Base-by-base conservation (phyloP, 2,888 invertebrate species). In the Axea sp. region DNA sequence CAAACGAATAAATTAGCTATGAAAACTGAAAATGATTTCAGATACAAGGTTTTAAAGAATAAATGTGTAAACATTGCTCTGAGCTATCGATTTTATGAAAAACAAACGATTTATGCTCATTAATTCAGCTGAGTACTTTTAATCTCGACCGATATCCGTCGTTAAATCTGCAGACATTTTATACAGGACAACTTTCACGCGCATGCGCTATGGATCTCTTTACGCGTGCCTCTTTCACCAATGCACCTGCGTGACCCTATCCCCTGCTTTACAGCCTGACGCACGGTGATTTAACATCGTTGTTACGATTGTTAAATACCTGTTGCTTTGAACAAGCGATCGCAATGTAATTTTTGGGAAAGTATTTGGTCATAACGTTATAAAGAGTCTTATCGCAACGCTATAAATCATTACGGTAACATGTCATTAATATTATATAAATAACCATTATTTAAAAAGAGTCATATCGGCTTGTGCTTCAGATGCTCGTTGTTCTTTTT, bases 191-290 rank as follows among this genome's bases (percentile, higher is more conserved):
- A 76, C 74, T 78, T 73, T 74, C 65, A 69, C 57, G 75, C 75
- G 74, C 75, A 73, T 73, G 76, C 76, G 76, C 75, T 14, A 55
- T 73, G 64, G 59, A 75, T 73, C 75, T 12, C 41, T 73, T 68
- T 65, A 57, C 77, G 77, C 75, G 75, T 77, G 77, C 75, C 75
- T 77, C 72, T 71, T 77, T 75, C 62, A 65, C 59, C 62, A 35
- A 8, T 39, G 69, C 69, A 76, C 72, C 74, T 76, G 75, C 74
- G 65, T 74, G 76, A 76, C 73, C 71, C 76, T 39, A 60, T 57
- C 65, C 69, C 51, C 53, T 49, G 45, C 17, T 26, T 64, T 45
- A 45, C 37, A 51, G 53, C 14, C 35, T 31, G 62, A 73, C 64
- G 31, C 41, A 55, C 35, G 45, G 73, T 73, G 73, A 73, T 73